Evolutionary conservation across 2,888 invertebrate species (phyloP).

Genomic region (Mylabris sibirica): DNA sequence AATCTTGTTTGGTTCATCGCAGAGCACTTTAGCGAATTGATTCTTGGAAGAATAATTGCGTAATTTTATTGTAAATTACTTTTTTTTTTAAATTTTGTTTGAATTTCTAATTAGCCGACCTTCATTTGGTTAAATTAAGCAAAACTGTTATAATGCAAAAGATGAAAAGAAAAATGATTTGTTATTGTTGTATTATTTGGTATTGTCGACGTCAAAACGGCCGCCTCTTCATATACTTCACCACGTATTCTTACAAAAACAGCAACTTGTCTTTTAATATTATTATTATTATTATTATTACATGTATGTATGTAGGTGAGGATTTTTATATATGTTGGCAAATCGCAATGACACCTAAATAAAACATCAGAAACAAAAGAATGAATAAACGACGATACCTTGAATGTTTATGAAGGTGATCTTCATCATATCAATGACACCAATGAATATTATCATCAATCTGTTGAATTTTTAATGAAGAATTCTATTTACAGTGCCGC

Average conservation of each 20-base stretch:
- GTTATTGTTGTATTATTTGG: neutral
- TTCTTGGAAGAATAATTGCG: neutral
- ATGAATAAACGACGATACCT: neutral
- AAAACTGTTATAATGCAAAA: neutral
- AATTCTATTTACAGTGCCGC: constrained; percentile 59
- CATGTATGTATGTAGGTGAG: neutral
- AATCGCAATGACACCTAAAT: constrained; percentile 14
- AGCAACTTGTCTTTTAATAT: constrained; percentile 14
- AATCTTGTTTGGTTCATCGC: neutral
- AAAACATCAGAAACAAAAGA: constrained; percentile 13
- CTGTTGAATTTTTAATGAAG: constrained; percentile 5
- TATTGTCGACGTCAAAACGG: neutral
- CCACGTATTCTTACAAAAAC: constrained; percentile 14
- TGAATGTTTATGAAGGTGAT: constrained; percentile 21
- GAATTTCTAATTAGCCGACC: neutral
- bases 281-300: no score
- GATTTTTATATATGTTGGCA: constrained; percentile 1
- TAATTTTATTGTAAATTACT: neutral
- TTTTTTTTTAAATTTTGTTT: neutral
- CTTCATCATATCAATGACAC: constrained; percentile 7
- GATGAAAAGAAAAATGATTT: neutral
- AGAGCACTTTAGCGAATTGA: no score
- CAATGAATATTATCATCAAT: neutral
- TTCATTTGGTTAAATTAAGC: neutral
- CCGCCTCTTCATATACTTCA: neutral